These are phyloP conservation scores for Paedocypris sp. DNA, from an alignment of 2,113 vertebrate genomes.

Conservation along the genomic window DNA sequence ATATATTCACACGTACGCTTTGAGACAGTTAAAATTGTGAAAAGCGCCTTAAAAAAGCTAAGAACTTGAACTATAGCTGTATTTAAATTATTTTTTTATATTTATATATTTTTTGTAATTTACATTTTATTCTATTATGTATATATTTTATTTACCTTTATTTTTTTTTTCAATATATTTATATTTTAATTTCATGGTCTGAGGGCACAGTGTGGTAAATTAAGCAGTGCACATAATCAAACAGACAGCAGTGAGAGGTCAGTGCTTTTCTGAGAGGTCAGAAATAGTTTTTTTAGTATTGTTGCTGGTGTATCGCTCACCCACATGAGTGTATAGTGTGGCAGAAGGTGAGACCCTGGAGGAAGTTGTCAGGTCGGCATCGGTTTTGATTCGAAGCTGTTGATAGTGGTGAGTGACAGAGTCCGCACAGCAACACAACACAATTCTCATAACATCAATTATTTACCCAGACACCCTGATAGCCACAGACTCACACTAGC, in stretches of 20 bases:
- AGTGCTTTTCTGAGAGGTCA: neutral
- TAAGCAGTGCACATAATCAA: conserved; percentile 4
- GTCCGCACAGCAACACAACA: conserved; percentile 25
- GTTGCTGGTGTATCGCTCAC: neutral
- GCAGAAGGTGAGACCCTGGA: conserved; percentile 26
- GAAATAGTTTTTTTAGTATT: neutral
- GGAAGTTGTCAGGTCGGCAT: conserved; percentile 33
- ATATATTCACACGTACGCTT: no score
- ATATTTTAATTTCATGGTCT: no score
- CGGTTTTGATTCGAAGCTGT: conserved; percentile 29
- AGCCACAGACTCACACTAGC: neutral
- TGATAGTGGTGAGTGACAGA: conserved; percentile 37
- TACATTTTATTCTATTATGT: no score
- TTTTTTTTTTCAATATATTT: no score
- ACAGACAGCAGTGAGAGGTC: neutral
- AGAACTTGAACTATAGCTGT: no score
- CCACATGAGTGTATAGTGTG: conserved; percentile 2
- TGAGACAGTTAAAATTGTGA: no score
- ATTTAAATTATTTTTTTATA: no score
- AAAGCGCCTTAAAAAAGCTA: no score
- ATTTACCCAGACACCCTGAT: conserved; percentile 35
- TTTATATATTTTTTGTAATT: no score
- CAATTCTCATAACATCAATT: conserved; percentile 43
- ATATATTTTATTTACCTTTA: no score
- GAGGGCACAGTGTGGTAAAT: neutral